Evolutionary conservation across 2,113 vertebrate species (phyloP), one percentile per base, ranked within the genome.

Genomic region (Ailuropoda melanoleuca): DNA sequence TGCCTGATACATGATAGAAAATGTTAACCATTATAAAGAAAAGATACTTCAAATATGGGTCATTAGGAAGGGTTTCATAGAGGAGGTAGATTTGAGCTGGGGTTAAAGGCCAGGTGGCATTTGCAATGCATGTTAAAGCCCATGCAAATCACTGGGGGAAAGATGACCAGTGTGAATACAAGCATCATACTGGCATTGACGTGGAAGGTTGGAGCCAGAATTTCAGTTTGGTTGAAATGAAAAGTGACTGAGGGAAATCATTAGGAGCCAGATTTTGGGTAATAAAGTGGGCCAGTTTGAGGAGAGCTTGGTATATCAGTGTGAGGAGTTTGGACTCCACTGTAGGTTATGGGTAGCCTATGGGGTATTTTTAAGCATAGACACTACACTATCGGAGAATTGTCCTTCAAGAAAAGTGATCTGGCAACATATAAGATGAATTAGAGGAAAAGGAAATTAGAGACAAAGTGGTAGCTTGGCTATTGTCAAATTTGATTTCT

Each of bases 201-300:
- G 13, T 62, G 11, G 10, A 37, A 50, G 3, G 0, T 0, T 34
- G 19, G 9, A 24, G 77, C 39, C 46, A 64, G 31, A 21, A 43
- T 93, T 93, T 91, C 68, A 23, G 83, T 90, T 95, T 93, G 14
- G 23, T 64, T 95, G 21, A 82, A 96, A 64, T 86, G 10, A 74
- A 81, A 31, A 4, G 3, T 24, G 6, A 92, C 48, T 83, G 17
- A 55, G 34, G 21, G 21, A 93, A 83, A 60, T 48, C 72, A 68
- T 78, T 64, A 88, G 12, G 8, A 83, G 4, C 11, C 64, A 53
- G 13, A 21, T 19, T 70, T 89, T 92, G 39, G 17, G 34, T 88
- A 77, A 87, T 64, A 48, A 82, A 89, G 7, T 89, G 23, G 37
- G 26, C 8, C 26, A 58, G 29, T 1, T 34, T 78, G 53, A 83